Conservation (phyloP, 2,113 vertebrate species). For the Neolamprologus hecqui region DNA sequence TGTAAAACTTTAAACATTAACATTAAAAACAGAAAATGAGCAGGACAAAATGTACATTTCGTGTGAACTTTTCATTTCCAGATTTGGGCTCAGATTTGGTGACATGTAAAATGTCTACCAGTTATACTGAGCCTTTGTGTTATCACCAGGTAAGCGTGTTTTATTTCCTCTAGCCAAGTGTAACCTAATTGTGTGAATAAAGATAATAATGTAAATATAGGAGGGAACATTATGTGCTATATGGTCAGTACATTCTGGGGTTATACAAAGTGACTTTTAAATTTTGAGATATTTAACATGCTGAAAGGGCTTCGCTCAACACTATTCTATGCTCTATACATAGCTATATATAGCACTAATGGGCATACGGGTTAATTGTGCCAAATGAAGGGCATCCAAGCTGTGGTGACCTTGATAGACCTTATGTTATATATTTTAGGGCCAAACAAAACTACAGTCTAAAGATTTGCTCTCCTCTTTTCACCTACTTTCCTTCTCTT, state of each 20-base stretch:
- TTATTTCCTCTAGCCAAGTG: background rate
- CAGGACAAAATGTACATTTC: background rate
- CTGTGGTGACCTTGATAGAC: constrained; percentile 2
- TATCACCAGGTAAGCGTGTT: background rate
- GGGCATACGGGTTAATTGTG: constrained; percentile 45
- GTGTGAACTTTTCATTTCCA: background rate
- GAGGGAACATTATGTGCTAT: background rate
- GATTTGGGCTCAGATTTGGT: background rate
- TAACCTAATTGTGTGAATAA: background rate
- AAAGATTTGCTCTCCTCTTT: background rate
- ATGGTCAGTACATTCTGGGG: constrained; percentile 21
- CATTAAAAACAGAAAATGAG: background rate
- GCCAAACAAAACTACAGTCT: background rate
- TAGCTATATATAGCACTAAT: constrained; percentile 34
- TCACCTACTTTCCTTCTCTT: background rate
- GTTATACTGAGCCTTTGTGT: background rate
- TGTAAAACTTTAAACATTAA: background rate
- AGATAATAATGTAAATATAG: background rate
- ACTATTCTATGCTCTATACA: background rate
- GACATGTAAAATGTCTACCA: background rate
- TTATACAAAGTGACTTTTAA: constrained; percentile 52
- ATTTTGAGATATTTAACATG: constrained; percentile 15
- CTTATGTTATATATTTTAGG: background rate
- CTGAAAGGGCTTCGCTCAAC: background rate
- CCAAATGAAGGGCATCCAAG: constrained; percentile 36